Conservation (phyloP, 2,888 invertebrate species). For the Tachina lurida region DNA sequence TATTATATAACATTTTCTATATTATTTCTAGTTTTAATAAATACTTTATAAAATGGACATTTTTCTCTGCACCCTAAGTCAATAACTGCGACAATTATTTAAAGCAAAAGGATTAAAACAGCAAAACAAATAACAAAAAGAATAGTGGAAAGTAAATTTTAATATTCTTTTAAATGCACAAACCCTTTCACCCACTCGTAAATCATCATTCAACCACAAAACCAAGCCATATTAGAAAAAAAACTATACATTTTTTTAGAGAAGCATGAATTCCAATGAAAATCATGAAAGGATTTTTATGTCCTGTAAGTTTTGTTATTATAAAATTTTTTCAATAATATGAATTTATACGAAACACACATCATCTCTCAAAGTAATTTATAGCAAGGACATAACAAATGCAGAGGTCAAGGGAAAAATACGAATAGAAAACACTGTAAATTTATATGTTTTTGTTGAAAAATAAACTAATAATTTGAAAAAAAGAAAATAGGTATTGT, state of each 20-base stretch:
- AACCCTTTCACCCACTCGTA: slow-evolving; percentile 4
- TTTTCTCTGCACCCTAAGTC: too few species aligned
- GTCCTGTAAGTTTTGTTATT: not conserved
- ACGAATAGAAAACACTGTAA: not conserved
- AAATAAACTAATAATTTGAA: too few species aligned
- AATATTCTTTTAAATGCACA: slow-evolving; percentile 29
- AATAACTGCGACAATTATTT: slow-evolving; percentile 5
- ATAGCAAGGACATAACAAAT: slow-evolving; percentile 49
- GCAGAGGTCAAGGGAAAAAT: not conserved
- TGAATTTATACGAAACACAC: not conserved
- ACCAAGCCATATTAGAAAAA: not conserved
- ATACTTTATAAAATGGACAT: not conserved
- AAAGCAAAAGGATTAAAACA: slow-evolving; percentile 22
- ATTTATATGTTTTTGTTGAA: not conserved
- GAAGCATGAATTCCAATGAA: not conserved
- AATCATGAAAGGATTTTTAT: slow-evolving; percentile 18
- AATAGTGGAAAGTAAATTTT: slow-evolving; percentile 19
- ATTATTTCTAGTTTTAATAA: not conserved
- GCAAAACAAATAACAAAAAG: not conserved
- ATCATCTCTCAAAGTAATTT: slow-evolving; percentile 5
- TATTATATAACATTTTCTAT: not conserved
- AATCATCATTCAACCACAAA: not conserved
- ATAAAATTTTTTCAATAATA: not conserved
- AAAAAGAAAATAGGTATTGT: too few species aligned
- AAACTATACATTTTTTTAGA: not conserved